Conservation (phyloP, 2,888 invertebrate genomes). For the Cybosia mesomella region DNA sequence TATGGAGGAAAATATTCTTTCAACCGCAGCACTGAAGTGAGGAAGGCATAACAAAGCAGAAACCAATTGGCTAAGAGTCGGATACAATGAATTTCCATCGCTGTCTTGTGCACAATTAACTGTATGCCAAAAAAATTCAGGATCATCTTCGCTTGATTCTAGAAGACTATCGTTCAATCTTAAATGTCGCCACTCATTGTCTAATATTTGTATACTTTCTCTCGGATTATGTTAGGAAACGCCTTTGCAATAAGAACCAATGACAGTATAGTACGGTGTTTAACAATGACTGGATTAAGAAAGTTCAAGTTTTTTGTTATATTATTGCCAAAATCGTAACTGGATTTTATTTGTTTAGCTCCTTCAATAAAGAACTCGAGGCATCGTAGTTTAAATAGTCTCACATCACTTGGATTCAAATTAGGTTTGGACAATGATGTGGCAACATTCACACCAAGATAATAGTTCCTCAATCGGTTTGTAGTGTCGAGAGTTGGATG, state of each 20-base stretch:
- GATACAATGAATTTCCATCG: slow-evolving; percentile 8
- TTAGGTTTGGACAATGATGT: too few relatives aligned
- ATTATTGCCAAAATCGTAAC: too few relatives aligned
- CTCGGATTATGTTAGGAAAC: neutral
- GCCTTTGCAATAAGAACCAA: neutral
- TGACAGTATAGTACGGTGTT: neutral
- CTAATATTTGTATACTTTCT: neutral
- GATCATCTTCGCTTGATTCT: too few relatives aligned
- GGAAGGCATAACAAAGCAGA: slow-evolving; percentile 23
- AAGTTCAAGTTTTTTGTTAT: too few relatives aligned
- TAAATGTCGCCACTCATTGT: slow-evolving; percentile 4
- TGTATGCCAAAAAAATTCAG: neutral
- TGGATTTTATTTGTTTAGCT: too few relatives aligned
- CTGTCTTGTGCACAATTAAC: neutral
- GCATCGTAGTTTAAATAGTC: too few relatives aligned
- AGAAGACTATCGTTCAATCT: neutral
- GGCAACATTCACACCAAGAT: too few relatives aligned
- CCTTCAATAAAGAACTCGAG: too few relatives aligned
- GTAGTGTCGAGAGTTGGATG: too few relatives aligned
- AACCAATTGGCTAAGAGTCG: slow-evolving; percentile 19
- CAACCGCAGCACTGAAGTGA: slow-evolving; percentile 26
- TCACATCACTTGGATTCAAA: too few relatives aligned
- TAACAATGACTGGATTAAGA: neutral
- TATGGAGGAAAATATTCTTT: slow-evolving; percentile 24
- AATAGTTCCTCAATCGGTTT: too few relatives aligned